Base-by-base conservation (phyloP, 2,797 vertebrate species). In the Xenopus petersii region DNA sequence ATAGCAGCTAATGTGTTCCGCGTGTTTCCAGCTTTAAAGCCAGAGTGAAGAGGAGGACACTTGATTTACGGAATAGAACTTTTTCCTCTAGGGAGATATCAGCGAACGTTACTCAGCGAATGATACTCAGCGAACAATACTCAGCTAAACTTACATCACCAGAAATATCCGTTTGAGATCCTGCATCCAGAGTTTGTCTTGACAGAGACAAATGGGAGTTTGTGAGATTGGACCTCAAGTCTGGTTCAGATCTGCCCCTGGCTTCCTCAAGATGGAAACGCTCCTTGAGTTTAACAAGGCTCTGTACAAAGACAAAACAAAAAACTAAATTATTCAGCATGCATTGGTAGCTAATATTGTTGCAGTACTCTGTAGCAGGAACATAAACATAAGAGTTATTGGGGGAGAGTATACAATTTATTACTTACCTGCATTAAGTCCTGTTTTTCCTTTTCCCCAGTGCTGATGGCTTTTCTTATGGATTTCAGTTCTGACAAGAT, bases 401-500 rank as follows among this genome's bases (percentile, higher is more conserved):
- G 3, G 6, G 36, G 36, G 36, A 1, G 36, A 1, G 6, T 42
- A 42, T 5, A 5, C 3, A 30, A 42, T 4, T 0, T 42, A 10
- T 13, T 12, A 84, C 80, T 73, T 85, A 94, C 93, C 92, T 93
- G 92, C 84, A 94, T 93, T 75, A 94, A 87, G 73, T 93, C 89
- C 79, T 91, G 91, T 67, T 93, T 93, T 82, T 94, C 93, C 74
- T 88, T 93, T 81, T 94, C 93, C 48, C 93, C 93, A 46, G 90
- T 89, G 78, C 85, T 93, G 79, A 94, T 94, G 0, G 92, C 91
- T 80, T 89, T 93, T 81, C 87, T 84, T 80, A 94, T 92, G 26
- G 91, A 89, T 75, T 93, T 94, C 73, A 94, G 81, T 69, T 93
- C 93, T 6, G 80, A 89, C 63, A 94, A 82, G 77, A 94, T 91